Conservation (phyloP, 2,888 invertebrate species). For the Drosophila putrida region DNA sequence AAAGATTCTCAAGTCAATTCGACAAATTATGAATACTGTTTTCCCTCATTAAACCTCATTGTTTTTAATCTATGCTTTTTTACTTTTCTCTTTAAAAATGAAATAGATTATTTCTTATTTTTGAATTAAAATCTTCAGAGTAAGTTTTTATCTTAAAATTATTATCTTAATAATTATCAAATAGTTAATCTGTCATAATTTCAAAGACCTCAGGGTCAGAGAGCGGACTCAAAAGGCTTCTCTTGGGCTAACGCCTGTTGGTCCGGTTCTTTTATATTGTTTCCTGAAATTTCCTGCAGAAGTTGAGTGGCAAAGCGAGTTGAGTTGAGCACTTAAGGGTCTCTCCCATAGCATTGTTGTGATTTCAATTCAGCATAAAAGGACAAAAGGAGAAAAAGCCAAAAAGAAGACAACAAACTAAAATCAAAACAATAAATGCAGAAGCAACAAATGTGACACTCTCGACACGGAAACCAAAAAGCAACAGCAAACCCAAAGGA, state of each 20-base stretch:
- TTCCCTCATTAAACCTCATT: too few species aligned
- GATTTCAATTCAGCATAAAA: constrained; percentile 22
- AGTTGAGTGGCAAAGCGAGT: constrained; percentile 9
- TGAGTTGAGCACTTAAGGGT: constrained; percentile 4
- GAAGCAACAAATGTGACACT: constrained; percentile 47
- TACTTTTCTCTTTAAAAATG: too few species aligned
- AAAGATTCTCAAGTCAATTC: too few species aligned
- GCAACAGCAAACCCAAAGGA: constrained; percentile 37
- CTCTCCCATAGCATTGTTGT: constrained; percentile 21
- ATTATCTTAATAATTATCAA: neutral
- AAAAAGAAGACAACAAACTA: constrained; percentile 16
- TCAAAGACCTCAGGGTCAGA: neutral
- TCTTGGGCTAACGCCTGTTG: constrained; percentile 11
- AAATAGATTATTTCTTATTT: too few species aligned
- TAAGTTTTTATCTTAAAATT: too few species aligned
- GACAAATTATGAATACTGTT: too few species aligned
- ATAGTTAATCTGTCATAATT: neutral
- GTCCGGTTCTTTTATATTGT: constrained; percentile 13
- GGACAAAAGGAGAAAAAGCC: constrained; percentile 2
- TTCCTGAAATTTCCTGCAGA: constrained; percentile 10
- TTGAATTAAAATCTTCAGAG: too few species aligned
- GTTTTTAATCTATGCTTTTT: too few species aligned
- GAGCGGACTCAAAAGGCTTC: neutral
- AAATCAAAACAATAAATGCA: constrained; percentile 54
- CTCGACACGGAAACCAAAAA: constrained; percentile 24